phyloP scores from a whole-genome alignment of 2,888 invertebrate species.

The Pristionchus japonicus region DNA sequence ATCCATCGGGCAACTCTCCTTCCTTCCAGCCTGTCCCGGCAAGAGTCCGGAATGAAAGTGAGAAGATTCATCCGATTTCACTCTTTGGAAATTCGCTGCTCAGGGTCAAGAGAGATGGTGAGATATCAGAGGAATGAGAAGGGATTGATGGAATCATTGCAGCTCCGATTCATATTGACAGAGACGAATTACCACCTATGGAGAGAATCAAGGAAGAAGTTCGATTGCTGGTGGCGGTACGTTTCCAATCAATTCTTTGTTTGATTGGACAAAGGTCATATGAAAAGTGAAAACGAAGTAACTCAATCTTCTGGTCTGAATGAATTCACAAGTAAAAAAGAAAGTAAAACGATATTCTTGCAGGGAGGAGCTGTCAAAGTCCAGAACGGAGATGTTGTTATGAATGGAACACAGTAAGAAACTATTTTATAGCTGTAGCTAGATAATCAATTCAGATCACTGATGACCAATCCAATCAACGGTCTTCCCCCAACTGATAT shows the following conservation, averaged over 20 bases:
- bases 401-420: background rate
- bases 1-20: constrained; percentile 25
- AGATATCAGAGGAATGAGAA: background rate
- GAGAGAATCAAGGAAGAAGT: constrained; percentile 14
- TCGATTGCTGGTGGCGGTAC: constrained; percentile 30
- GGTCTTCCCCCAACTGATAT: constrained; percentile 37
- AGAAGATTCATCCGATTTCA: constrained; percentile 30
- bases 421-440: background rate
- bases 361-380: constrained; percentile 45
- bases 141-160: background rate
- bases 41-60: constrained; percentile 39
- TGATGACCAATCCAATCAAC: background rate
- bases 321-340: background rate
- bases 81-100: constrained; percentile 39
- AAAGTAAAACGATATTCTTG: background rate
- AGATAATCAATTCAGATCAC: background rate
- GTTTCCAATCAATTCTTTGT: background rate
- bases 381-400: background rate
- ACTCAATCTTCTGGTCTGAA: no score
- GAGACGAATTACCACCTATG: constrained; percentile 38
- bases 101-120: constrained; percentile 36
- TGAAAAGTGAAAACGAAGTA: no score
- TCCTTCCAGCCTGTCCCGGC: constrained; percentile 27
- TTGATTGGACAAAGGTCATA: no score
- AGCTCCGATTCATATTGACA: constrained; percentile 45